Conservation (phyloP, 2,888 invertebrate genomes). For the Harpalus rubripes region DNA sequence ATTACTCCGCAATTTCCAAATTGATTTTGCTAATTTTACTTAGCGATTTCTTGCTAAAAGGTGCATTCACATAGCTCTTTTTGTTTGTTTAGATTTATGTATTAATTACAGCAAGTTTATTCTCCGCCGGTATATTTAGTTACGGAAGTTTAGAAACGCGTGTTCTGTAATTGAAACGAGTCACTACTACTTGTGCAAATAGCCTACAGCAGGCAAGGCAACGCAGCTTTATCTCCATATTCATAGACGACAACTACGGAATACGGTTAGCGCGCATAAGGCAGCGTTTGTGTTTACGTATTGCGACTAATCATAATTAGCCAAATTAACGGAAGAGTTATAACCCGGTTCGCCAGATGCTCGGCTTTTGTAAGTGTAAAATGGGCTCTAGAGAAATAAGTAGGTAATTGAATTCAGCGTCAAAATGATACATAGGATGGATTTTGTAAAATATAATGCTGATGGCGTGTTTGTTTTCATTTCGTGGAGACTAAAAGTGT, state of each 20-base stretch:
- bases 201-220: neutral
- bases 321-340: constrained; percentile 46
- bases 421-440: constrained; percentile 5
- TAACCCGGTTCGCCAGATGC: neutral
- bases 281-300: constrained; percentile 31
- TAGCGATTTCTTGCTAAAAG: neutral
- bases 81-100: constrained; percentile 52
- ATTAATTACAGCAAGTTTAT: constrained; percentile 57
- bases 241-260: constrained; percentile 16
- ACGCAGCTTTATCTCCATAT: neutral
- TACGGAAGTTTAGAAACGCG: constrained; percentile 61
- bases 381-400: constrained; percentile 4
- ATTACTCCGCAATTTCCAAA: neutral
- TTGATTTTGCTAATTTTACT: neutral
- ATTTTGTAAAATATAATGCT: constrained; percentile 1
- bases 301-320: constrained; percentile 45
- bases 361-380: neutral
- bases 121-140: constrained; percentile 59
- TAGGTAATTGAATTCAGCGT: constrained; percentile 14
- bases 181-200: neutral
- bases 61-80: constrained; percentile 43
- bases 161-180: constrained; percentile 60
- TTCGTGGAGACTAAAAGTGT: neutral
- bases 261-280: neutral
- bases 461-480: neutral